These are phyloP conservation scores for Actenoides lindsayi DNA, from an alignment of 2,113 vertebrate genomes.

Conservation along the genomic window DNA sequence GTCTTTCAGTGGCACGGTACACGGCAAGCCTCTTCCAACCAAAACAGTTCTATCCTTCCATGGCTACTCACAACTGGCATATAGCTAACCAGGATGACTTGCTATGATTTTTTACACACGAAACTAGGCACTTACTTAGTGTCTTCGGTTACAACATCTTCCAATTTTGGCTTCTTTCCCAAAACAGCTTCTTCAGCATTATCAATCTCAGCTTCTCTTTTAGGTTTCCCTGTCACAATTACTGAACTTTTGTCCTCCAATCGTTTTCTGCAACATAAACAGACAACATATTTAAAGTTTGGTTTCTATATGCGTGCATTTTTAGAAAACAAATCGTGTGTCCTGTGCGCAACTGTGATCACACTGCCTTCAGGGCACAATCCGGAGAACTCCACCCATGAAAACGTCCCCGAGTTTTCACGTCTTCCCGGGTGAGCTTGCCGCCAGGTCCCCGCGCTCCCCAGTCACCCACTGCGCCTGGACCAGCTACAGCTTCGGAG, in stretches of 20 bases:
- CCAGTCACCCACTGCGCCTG: accelerated
- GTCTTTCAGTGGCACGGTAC: accelerated
- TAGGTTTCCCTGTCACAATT: conserved; percentile 55
- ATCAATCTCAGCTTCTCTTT: conserved; percentile 80
- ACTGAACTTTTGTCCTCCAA: conserved; percentile 60
- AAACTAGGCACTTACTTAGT: conserved; percentile 77
- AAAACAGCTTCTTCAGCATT: conserved; percentile 77
- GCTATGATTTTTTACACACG: neutral
- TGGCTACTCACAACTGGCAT: accelerated
- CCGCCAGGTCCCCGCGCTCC: accelerated
- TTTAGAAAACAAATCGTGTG: accelerated
- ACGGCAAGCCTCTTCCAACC: neutral
- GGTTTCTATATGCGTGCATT: accelerated
- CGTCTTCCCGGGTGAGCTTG: accelerated
- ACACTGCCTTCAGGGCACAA: accelerated
- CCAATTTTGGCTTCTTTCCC: conserved; percentile 86
- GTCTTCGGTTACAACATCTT: conserved; percentile 81
- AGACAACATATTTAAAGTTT: accelerated
- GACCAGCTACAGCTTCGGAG: accelerated
- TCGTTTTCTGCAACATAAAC: conserved; percentile 72
- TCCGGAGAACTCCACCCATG: accelerated
- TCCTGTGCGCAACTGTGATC: accelerated
- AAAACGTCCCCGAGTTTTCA: accelerated
- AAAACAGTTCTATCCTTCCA: neutral
- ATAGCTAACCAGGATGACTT: accelerated